Base-by-base conservation (phyloP, 2,797 vertebrate genomes). In the Liasis olivaceus region DNA sequence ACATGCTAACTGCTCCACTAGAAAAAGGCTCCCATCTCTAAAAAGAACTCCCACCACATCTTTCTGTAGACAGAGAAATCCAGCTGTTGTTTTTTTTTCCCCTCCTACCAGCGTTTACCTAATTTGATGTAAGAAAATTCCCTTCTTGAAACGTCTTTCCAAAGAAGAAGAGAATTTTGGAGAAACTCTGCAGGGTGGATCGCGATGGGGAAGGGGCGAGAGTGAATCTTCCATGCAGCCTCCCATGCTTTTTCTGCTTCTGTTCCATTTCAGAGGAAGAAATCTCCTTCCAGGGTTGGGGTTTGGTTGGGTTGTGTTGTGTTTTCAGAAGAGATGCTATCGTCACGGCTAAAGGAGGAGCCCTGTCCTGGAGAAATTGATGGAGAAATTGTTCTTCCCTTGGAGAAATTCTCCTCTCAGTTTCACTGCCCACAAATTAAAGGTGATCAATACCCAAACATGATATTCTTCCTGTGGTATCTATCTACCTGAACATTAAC, bases 71-170 rank as follows among this genome's bases (percentile, higher is more conserved):
- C 62, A 63, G 62, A 63, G 24, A 63, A 26, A 63, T 63, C 62
- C 24, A n/a, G 28, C 11, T n/a, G 64, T 4, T 13, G 1, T 36
- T 42, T 42, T 1, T 3, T 3, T 9, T 1, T 3, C 1, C 3
- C 11, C 13, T n/a, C 64, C 28, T n/a, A 66, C 4, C 28, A 66
- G 28, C n/a, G 64, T 66, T 69, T 31, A 69, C 14, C 28, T 69
- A 69, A 69, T 69, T 69, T 31, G 14, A 69, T 15, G 2, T 6
- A 69, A 31, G 66, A 69, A 69, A 69, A 69, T 31, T 69, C 13
- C n/a, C n/a, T 69, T 64, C 63, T 42, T 69, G 31, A 69, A 69
- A 14, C 15, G 2, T 31, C 1, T 14, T 69, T 69, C 66, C n/a
- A 69, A 69, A n/a, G n/a, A 15, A 69, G n/a, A 69, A 31, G 66